Base-by-base conservation (phyloP, 2,797 vertebrate species). In the Chelmon rostratus region DNA sequence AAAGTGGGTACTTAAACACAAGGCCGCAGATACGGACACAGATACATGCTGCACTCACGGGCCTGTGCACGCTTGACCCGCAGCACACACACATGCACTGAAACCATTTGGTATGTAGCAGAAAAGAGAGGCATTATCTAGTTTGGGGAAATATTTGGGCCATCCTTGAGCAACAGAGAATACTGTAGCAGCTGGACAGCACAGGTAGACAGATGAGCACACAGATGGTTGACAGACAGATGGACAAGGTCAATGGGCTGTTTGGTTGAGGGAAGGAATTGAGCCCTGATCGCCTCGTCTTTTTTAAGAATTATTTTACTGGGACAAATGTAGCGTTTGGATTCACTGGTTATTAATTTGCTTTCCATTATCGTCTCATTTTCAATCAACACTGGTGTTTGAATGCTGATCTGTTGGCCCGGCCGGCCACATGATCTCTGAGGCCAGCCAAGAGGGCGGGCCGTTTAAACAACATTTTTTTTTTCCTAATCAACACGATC, bases 401-500 rank as follows among this genome's bases (percentile, higher is more conserved):
- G 71, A 76, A 88, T 77, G 81, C 80, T 90, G 82, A 90, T 86
- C 75, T 83, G 83, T 16, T 65, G 78, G 59, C 72, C 65, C 46
- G 0, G 63, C 63, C 28, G 23, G 78, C 53, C 65, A 56, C 73
- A 13, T 46, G 58, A 73, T 75, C 75, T 81, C 68, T 71, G 86
- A 87, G 65, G 85, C 79, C 73, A 53, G 86, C 50, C 7, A 56
- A 47, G 73, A 85, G 87, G 86, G 76, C 63, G 54, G 86, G 82
- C 73, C 52, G 40, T 87, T 91, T 88, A 86, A 92, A 91, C 90
- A 81, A 56, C 61, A 80, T 83, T 77, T 86, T 87, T 84, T 82
- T 42, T 76, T 57, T 53, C 0, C 74, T 84, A 92, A 94, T 93
- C 92, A 94, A 90, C 91, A 81, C 73, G 83, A 93, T 94, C 89